Percentiles rank a stretch among this genome's conserved stretches.
These are phyloP conservation scores for Corythornis leucogaster DNA, from an alignment of 2,797 vertebrate species.

Conservation along the genomic window DNA sequence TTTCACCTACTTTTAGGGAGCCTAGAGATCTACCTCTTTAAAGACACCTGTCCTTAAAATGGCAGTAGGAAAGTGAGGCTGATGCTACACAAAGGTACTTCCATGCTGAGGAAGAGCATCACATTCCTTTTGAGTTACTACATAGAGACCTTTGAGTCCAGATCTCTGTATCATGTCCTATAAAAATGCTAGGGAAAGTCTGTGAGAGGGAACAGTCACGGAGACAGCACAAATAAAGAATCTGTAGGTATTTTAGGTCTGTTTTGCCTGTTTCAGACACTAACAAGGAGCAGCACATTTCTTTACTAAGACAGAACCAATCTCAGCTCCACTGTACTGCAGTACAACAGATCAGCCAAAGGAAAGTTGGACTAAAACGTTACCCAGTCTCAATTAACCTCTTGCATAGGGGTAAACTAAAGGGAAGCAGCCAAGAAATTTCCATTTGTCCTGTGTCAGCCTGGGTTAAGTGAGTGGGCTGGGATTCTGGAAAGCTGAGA, in stretches of 20 bases:
- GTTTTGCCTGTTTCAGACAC: not conserved
- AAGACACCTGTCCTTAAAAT: not conserved
- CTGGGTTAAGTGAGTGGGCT: not conserved
- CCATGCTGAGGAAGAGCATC: not conserved
- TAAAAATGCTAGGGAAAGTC: not conserved
- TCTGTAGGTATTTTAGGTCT: not conserved
- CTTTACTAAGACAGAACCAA: not conserved
- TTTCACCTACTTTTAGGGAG: not conserved
- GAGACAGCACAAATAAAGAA: not conserved
- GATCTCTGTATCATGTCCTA: not conserved
- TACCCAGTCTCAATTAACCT: not conserved
- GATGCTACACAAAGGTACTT: not conserved
- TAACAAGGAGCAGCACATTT: not conserved
- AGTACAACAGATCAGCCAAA: not conserved
- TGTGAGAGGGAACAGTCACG: not conserved
- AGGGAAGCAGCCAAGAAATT: not conserved
- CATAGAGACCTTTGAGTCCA: not conserved
- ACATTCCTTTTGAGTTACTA: not conserved
- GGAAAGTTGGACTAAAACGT: not conserved
- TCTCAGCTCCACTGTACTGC: not conserved
- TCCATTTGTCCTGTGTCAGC: not conserved
- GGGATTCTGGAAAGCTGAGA: not conserved
- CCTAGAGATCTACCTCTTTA: not conserved
- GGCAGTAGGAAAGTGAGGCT: not conserved
- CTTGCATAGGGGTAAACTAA: not conserved